Conservation (phyloP, 2,888 invertebrate species). For the Ophioninae sp. region DNA sequence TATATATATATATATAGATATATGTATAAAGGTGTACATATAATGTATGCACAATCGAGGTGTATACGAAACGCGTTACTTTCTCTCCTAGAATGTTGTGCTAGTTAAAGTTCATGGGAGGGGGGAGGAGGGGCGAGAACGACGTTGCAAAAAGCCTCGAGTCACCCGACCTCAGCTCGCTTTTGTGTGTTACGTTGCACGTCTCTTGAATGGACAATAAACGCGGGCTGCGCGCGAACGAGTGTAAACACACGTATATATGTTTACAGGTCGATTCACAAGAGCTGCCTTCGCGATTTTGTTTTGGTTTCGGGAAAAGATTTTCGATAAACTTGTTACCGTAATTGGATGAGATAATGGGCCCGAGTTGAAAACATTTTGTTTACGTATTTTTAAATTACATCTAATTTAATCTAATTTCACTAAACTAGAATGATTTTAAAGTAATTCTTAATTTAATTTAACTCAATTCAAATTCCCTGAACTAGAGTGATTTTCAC, state of each 20-base stretch:
- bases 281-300: no score
- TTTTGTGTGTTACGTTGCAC: conserved; percentile 39
- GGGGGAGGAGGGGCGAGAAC: not conserved
- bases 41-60: not conserved
- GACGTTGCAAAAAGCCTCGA: conserved; percentile 20
- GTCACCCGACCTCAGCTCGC: conserved; percentile 10
- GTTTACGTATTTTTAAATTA: no score
- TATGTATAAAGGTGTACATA: not conserved
- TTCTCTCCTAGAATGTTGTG: conserved; percentile 34
- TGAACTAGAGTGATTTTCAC: no score
- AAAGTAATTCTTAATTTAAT: no score
- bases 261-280: not conserved
- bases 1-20: not conserved
- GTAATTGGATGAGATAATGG: no score
- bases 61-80: conserved; percentile 15
- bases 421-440: no score
- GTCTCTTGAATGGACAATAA: conserved; percentile 56
- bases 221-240: conserved; percentile 30
- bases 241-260: conserved; percentile 15
- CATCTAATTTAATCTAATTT: no score
- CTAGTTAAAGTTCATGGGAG: conserved; percentile 42
- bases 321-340: no score
- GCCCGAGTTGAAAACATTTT: no score
- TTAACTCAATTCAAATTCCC: no score
- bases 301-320: no score